Evolutionary conservation across 2,113 vertebrate species (phyloP).

Genomic region (Neopipo cinnamomea): DNA sequence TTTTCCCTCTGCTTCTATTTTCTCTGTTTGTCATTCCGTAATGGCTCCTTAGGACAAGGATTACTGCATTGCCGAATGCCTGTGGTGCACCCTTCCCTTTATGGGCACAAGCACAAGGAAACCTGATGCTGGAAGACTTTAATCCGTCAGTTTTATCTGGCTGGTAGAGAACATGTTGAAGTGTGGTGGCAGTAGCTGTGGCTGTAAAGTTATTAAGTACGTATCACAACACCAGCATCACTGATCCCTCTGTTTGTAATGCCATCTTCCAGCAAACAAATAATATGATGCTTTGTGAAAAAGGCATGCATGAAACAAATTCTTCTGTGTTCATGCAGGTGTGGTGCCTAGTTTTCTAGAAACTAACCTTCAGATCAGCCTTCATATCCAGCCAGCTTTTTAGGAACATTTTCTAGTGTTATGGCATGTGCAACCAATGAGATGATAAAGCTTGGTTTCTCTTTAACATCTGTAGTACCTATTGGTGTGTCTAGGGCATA

Average conservation of each 20-base stretch:
- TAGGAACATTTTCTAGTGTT: not conserved
- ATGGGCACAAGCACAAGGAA: not conserved
- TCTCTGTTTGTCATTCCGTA: not conserved
- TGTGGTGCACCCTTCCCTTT: not conserved
- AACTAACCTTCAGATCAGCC: not conserved
- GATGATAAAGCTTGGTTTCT: not conserved
- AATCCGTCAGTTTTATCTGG: not conserved
- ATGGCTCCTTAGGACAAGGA: not conserved
- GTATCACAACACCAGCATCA: accelerated
- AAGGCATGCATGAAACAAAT: not conserved
- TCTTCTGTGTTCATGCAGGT: not conserved
- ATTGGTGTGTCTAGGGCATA: not conserved
- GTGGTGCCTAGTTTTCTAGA: not conserved
- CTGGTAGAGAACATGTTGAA: not conserved
- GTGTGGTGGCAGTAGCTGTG: not conserved
- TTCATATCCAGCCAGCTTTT: not conserved
- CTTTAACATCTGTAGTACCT: not conserved
- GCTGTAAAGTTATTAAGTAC: not conserved
- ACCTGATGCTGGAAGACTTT: not conserved
- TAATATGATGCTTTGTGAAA: not conserved
- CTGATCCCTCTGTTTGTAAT: not conserved
- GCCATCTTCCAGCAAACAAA: not conserved
- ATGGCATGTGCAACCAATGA: not conserved
- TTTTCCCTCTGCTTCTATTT: not conserved
- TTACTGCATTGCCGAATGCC: not conserved